phyloP scores from a whole-genome alignment of 2,113 vertebrate genomes.

The Archocentrus centrarchus region DNA sequence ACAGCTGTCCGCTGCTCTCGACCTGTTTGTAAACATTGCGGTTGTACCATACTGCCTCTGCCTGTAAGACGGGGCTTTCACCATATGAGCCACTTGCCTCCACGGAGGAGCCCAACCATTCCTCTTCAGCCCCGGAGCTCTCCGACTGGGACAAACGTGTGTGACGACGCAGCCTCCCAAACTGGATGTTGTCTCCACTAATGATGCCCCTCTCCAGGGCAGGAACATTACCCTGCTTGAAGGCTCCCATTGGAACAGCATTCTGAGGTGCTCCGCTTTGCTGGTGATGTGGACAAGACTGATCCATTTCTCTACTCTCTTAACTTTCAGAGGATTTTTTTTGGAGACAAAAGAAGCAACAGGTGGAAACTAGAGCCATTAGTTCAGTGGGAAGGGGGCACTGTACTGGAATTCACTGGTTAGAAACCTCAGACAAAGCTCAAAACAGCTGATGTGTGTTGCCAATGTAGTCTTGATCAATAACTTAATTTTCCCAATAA shows the following conservation, averaged over 20 bases:
- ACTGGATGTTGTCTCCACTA: conserved; percentile 63
- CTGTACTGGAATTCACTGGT: neutral
- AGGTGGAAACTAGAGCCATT: conserved; percentile 54
- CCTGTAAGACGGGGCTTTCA: conserved; percentile 50
- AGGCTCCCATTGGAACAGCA: neutral
- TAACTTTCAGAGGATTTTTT: conserved; percentile 30
- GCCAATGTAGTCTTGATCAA: conserved; percentile 21
- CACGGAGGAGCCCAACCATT: conserved; percentile 34
- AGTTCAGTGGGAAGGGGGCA: conserved; percentile 23
- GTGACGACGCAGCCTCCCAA: conserved; percentile 51
- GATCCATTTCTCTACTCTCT: conserved; percentile 73
- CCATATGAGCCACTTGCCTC: conserved; percentile 38
- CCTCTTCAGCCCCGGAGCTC: conserved; percentile 65
- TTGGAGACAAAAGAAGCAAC: conserved; percentile 56
- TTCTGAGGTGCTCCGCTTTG: conserved; percentile 26
- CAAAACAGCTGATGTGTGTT: neutral
- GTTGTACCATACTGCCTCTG: conserved; percentile 62
- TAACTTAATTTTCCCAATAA: neutral
- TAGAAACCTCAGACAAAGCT: conserved; percentile 20
- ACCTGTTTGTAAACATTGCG: conserved; percentile 47
- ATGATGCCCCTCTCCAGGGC: conserved; percentile 55
- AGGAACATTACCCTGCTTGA: conserved; percentile 35
- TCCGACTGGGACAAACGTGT: conserved; percentile 67
- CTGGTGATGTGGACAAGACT: conserved; percentile 29
- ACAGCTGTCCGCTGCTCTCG: conserved; percentile 23